Evolutionary conservation across 2,113 vertebrate genomes (phyloP), one percentile per base, ranked within the genome.

Genomic region (Paedocypris sp.): DNA sequence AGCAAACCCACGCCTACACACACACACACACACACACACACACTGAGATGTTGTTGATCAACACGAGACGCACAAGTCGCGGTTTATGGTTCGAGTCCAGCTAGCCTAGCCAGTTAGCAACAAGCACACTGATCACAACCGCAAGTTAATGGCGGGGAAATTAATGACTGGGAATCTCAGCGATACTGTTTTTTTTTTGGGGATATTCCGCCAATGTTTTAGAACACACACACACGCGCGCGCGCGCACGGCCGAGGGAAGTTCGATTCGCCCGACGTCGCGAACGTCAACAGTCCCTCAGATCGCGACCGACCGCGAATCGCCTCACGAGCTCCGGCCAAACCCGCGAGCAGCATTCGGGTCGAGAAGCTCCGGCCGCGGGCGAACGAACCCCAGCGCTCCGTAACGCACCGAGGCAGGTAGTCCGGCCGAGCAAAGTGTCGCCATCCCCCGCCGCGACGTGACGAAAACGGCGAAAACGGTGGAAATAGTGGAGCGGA

Each of bases 351-450:
- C n/a, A n/a, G n/a, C n/a, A n/a, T n/a, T n/a, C n/a, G n/a, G n/a
- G n/a, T n/a, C n/a, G n/a, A n/a, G n/a, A n/a, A n/a, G n/a, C n/a
- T n/a, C n/a, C n/a, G n/a, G n/a, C n/a, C n/a, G 76, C 76, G 69
- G 79, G 77, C 80, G 77, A 79, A 45, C 51, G 47, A 58, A 80
- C 77, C 79, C 76, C 69, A 53, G 23, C 78, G 71, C 75, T 69
- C 74, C 32, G 75, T 80, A 16, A 23, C 5, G 48, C 39, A 59
- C 76, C 74, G 62, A 68, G 64, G 49, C 64, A 64, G 72, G 57
- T 20, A 42, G 13, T 31, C 15, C 23, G 43, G 25, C 16, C 20
- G 42, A 53, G 19, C 54, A 62, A 69, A 61, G 62, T 5, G 31
- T 33, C 38, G 3, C 26, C 31, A 29, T 31, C 5, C 51, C 49